phyloP scores from a whole-genome alignment of 1,140 invertebrate genomes.

The Eriocheir sinensis region DNA sequence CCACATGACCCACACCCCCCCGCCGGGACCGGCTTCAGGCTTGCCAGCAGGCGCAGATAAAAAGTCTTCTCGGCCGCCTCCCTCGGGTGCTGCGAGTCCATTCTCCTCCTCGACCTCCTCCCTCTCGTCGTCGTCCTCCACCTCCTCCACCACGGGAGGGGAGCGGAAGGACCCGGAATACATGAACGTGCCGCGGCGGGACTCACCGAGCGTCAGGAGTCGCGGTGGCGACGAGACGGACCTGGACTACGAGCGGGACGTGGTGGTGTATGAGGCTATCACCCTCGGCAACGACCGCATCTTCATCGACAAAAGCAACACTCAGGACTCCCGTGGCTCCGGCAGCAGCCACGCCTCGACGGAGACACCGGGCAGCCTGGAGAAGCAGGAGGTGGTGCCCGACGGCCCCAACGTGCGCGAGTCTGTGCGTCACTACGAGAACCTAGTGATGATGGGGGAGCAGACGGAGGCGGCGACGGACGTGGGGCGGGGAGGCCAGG shows the following conservation, averaged over 20 bases:
- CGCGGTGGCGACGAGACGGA: conserved; percentile 84
- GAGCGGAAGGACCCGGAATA: conserved; percentile 81
- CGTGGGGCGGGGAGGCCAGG: conserved; percentile 7
- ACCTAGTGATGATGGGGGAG: conserved; percentile 75
- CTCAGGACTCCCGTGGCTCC: conserved; percentile 81
- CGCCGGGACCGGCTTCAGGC: background rate
- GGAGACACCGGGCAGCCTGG: conserved; percentile 59
- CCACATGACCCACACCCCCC: background rate
- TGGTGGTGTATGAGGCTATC: conserved; percentile 86
- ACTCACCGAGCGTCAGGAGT: conserved; percentile 89
- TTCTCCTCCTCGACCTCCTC: conserved; percentile 77
- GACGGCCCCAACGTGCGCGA: conserved; percentile 71
- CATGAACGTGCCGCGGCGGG: conserved; percentile 85
- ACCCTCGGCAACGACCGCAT: conserved; percentile 85
- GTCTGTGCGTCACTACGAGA: conserved; percentile 79
- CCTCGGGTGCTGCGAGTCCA: conserved; percentile 48
- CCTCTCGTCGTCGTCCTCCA: conserved; percentile 76
- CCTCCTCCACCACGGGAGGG: conserved; percentile 75
- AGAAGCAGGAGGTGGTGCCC: conserved; percentile 42
- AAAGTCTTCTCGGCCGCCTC: conserved; percentile 65
- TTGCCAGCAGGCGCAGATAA: conserved; percentile 61
- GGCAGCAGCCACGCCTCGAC: conserved; percentile 64
- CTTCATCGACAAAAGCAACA: conserved; percentile 81
- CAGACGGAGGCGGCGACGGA: conserved; percentile 44
- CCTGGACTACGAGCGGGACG: conserved; percentile 84